Evolutionary conservation across 2,113 vertebrate species (phyloP).

Genomic region (Notarius lentiginosus): DNA sequence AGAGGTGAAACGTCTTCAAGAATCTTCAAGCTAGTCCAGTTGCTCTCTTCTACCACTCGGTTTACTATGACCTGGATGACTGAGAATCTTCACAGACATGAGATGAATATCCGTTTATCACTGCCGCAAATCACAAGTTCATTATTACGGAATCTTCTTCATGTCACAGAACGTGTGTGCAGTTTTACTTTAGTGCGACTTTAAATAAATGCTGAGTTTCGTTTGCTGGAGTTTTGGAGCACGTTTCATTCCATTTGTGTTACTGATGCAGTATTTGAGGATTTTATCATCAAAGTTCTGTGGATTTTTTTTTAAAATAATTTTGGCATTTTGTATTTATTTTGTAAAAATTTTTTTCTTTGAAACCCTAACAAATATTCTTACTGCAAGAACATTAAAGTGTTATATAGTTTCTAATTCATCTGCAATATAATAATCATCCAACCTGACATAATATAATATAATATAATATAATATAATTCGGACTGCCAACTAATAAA

Average conservation of each 20-base stretch:
- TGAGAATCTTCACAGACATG: too few species aligned
- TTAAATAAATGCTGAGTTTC: neutral
- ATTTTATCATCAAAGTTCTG: neutral
- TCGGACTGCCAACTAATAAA: neutral
- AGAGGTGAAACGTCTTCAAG: too few species aligned
- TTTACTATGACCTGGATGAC: too few species aligned
- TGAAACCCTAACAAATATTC: too few species aligned
- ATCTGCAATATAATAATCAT: neutral
- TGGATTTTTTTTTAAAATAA: neutral
- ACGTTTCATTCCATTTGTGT: neutral
- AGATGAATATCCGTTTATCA: too few species aligned
- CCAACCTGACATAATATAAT: neutral
- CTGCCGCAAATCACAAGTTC: neutral
- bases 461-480: too few species aligned
- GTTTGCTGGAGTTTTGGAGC: neutral
- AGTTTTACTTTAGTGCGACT: too few species aligned
- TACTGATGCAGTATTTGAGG: neutral
- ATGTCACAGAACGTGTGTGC: neutral
- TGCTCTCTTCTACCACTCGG: too few species aligned
- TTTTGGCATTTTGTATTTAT: too few species aligned
- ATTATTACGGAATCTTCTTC: neutral
- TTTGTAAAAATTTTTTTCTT: too few species aligned
- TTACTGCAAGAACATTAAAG: neutral
- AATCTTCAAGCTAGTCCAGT: too few species aligned
- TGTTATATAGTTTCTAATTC: neutral